phyloP scores from a whole-genome alignment of 2,888 invertebrate genomes.

The Asteroscopus sphinx region DNA sequence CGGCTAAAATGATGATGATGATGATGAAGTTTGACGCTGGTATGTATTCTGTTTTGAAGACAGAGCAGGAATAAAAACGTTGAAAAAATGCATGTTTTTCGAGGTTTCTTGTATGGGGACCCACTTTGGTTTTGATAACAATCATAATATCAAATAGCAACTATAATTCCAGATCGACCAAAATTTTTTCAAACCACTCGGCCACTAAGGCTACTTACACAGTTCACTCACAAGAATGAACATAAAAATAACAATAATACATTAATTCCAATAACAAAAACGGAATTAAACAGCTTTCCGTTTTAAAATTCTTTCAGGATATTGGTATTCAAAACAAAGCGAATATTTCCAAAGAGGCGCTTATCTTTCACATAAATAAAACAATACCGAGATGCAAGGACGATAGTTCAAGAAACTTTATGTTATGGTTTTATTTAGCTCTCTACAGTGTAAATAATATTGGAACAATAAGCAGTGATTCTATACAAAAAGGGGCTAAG shows the following conservation, averaged over 20 bases:
- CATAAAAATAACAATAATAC: slow-evolving; percentile 28
- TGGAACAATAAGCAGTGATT: too few relatives aligned
- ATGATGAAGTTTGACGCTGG: too few relatives aligned
- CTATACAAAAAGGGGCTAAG: too few relatives aligned
- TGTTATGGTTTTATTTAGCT: slow-evolving; percentile 12
- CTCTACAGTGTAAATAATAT: background rate
- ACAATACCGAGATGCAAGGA: slow-evolving; percentile 21
- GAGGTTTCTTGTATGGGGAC: too few relatives aligned
- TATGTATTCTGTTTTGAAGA: too few relatives aligned
- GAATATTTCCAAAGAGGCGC: slow-evolving; percentile 5
- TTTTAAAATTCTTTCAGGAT: slow-evolving; percentile 24
- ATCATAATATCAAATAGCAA: too few relatives aligned
- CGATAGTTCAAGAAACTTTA: slow-evolving; percentile 23
- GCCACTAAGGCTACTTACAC: background rate
- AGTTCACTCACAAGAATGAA: background rate
- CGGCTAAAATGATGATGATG: too few relatives aligned
- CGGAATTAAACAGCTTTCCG: slow-evolving; percentile 2
- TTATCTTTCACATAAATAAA: slow-evolving; percentile 34
- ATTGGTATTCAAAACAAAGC: slow-evolving; percentile 22
- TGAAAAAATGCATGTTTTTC: too few relatives aligned
- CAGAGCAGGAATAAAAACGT: too few relatives aligned
- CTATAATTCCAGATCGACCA: too few relatives aligned
- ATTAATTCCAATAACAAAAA: slow-evolving; percentile 34
- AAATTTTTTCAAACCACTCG: background rate
- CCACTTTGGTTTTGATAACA: too few relatives aligned